phyloP scores from a whole-genome alignment of 1,140 invertebrate species.

The Kradibia gibbosae region DNA sequence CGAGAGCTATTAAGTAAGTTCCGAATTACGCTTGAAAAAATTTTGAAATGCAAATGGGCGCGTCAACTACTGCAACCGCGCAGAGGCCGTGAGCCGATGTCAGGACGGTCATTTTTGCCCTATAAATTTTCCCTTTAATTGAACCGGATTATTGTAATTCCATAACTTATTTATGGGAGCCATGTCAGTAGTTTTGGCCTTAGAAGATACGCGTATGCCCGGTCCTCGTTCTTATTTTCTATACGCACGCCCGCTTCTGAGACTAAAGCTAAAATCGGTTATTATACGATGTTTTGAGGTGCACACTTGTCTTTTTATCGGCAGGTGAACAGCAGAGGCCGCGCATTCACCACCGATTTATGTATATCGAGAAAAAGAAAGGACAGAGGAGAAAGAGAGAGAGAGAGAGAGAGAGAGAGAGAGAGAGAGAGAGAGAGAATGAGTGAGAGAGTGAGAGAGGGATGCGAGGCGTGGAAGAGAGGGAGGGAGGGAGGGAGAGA shows the following conservation, averaged over 20 bases:
- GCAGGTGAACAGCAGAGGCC: slow-evolving; percentile 57
- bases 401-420: neutral
- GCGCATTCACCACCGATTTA: slow-evolving; percentile 31
- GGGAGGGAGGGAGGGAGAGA: neutral
- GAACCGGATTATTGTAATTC: slow-evolving; percentile 71
- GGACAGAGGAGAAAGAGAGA: neutral
- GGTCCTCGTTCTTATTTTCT: slow-evolving; percentile 42
- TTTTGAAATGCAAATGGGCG: slow-evolving; percentile 58
- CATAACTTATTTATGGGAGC: slow-evolving; percentile 63
- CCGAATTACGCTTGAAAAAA: slow-evolving; percentile 65
- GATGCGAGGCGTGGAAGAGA: neutral
- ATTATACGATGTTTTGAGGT: slow-evolving; percentile 65
- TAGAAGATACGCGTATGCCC: slow-evolving; percentile 52
- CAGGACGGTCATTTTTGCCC: slow-evolving; percentile 59
- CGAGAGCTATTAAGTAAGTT: slow-evolving; percentile 63
- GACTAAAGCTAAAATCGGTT: slow-evolving; percentile 62
- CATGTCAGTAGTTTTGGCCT: slow-evolving; percentile 56
- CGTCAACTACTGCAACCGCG: slow-evolving; percentile 36
- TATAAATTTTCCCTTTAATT: slow-evolving; percentile 72
- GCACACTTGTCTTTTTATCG: slow-evolving; percentile 56
- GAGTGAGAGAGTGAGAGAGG: neutral
- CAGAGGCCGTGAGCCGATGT: neutral
- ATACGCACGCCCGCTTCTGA: slow-evolving; percentile 42
- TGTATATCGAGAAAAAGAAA: slow-evolving; percentile 1
- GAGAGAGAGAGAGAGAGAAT: neutral